Evolutionary conservation across 2,888 invertebrate species (phyloP).

Genomic region (Chymomyza caudatula): DNA sequence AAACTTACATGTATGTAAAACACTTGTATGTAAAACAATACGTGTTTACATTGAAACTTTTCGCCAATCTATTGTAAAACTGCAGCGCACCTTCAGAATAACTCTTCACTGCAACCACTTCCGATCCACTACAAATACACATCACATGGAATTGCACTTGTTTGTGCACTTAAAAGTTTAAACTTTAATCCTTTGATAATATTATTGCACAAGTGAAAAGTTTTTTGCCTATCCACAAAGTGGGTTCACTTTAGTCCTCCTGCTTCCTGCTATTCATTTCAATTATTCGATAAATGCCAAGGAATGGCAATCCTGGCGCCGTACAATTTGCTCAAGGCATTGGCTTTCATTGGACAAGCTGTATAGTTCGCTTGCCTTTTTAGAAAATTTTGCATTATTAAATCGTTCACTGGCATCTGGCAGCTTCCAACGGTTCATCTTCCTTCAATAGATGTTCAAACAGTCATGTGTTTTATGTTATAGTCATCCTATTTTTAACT

Average conservation of each 20-base stretch:
- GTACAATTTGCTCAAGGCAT: not conserved
- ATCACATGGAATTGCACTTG: slow-evolving; percentile 60
- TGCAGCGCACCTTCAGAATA: too few species aligned
- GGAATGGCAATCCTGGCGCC: not conserved
- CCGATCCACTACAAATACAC: not conserved
- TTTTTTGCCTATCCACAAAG: slow-evolving; percentile 39
- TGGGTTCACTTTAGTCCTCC: not conserved
- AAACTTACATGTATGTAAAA: too few species aligned
- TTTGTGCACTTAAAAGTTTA: slow-evolving; percentile 71
- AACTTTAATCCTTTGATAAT: slow-evolving; percentile 73
- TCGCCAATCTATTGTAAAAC: not conserved
- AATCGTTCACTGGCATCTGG: slow-evolving; percentile 12
- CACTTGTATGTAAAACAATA: not conserved
- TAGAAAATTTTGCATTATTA: slow-evolving; percentile 45
- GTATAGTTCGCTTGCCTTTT: slow-evolving; percentile 16
- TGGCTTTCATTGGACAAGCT: slow-evolving; percentile 41
- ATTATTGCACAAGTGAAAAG: slow-evolving; percentile 65
- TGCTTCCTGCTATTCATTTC: slow-evolving; percentile 13
- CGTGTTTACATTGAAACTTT: not conserved
- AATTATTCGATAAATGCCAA: slow-evolving; percentile 43
- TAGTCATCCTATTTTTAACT: too few species aligned
- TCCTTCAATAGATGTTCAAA: too few species aligned
- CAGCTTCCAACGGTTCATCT: not conserved
- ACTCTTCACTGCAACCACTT: not conserved
- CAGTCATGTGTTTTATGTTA: too few species aligned